Evolutionary conservation across 35 echinoderm and acorn worm genomes (phyloP).

Genomic region (Ophiothrix spiculata): DNA sequence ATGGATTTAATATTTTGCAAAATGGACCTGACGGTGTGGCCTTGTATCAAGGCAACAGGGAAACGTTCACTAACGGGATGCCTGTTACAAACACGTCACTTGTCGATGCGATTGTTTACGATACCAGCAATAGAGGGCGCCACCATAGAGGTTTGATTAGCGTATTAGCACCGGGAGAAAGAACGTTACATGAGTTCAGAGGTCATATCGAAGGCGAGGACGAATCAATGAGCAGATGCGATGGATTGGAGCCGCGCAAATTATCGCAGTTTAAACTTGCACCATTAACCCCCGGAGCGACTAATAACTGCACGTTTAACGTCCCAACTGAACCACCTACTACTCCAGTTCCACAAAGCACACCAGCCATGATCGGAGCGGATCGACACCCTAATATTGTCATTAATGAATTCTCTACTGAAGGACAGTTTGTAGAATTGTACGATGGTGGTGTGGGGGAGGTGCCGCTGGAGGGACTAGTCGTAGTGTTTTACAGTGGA

Average conservation of each 20-base stretch:
- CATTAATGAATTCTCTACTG: slow-evolving; percentile 71
- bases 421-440: slow-evolving; percentile 71
- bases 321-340: not conserved
- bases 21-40: slow-evolving; percentile 79
- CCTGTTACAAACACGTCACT: slow-evolving; percentile 47
- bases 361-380: not conserved
- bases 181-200: slow-evolving; percentile 65
- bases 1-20: slow-evolving; percentile 48
- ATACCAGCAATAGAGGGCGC: slow-evolving; percentile 21
- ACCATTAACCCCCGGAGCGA: slow-evolving; percentile 33
- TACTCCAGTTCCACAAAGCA: not conserved
- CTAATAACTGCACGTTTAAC: slow-evolving; percentile 1
- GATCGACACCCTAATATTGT: slow-evolving; percentile 27
- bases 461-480: slow-evolving; percentile 32
- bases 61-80: slow-evolving; percentile 45
- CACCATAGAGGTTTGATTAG: slow-evolving; percentile 35
- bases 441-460: slow-evolving; percentile 79
- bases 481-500: slow-evolving; percentile 62
- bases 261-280: slow-evolving; percentile 50
- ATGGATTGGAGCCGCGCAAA: slow-evolving; percentile 52
- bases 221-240: slow-evolving; percentile 82
- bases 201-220: slow-evolving; percentile 28
- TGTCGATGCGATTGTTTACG: slow-evolving; percentile 89
- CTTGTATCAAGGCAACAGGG: slow-evolving; percentile 47
- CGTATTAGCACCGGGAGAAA: slow-evolving; percentile 67